phyloP scores from a whole-genome alignment of 1,140 invertebrate species.

The Eriocheir sinensis region DNA sequence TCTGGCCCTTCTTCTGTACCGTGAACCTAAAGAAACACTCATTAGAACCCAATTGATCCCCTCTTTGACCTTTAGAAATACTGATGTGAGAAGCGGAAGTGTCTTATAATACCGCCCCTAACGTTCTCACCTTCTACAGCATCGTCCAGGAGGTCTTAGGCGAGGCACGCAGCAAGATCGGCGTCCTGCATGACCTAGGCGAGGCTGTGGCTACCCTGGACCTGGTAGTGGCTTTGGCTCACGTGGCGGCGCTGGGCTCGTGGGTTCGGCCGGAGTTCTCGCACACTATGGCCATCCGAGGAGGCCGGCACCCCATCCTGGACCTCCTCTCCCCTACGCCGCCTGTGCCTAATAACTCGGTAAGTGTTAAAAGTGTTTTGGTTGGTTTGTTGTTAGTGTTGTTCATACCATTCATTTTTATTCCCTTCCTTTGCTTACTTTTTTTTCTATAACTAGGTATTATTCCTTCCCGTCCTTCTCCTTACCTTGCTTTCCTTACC shows the following conservation, averaged over 20 bases:
- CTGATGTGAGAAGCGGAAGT: no score
- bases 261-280: slow-evolving; percentile 89
- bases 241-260: slow-evolving; percentile 85
- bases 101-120: no score
- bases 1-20: no score
- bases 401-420: neutral
- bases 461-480: neutral
- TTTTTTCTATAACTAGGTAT: neutral
- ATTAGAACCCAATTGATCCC: no score
- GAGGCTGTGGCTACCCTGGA: slow-evolving; percentile 91
- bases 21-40: no score
- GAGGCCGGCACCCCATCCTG: slow-evolving; percentile 90
- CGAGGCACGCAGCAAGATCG: slow-evolving; percentile 84
- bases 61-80: no score
- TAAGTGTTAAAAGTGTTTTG: slow-evolving; percentile 83
- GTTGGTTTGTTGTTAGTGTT: no score
- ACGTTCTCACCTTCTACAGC: slow-evolving; percentile 80
- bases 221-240: slow-evolving; percentile 88
- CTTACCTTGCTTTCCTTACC: neutral
- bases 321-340: slow-evolving; percentile 85
- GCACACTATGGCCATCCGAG: slow-evolving; percentile 84
- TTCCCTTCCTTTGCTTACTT: neutral
- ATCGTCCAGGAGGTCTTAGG: slow-evolving; percentile 83
- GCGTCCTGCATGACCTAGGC: slow-evolving; percentile 90
- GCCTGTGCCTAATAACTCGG: slow-evolving; percentile 89